A percentile compares a stretch with the other conserved stretches of the same genome.
Evolutionary conservation across 2,797 vertebrate species (phyloP).

Genomic region (Peromyscus nudipes): DNA sequence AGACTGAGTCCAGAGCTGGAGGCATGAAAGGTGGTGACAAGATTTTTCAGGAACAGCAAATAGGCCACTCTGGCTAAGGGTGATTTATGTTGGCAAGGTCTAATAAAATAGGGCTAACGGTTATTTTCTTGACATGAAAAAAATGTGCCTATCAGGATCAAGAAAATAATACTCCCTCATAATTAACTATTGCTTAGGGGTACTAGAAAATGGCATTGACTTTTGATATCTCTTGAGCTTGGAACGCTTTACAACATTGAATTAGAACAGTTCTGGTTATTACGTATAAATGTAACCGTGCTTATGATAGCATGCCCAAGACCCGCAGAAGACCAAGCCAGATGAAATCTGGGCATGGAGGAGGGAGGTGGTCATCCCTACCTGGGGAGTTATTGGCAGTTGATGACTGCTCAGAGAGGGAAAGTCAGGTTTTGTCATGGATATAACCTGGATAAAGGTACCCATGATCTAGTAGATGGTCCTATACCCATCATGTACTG

Average conservation of each 20-base stretch:
- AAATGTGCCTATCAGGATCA: not conserved
- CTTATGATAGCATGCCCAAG: not conserved
- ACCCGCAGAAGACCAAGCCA: not conserved
- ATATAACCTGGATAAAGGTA: not conserved
- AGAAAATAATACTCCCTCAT: not conserved
- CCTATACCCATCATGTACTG: too few relatives aligned
- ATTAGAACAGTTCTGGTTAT: not conserved
- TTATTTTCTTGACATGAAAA: constrained; percentile 56
- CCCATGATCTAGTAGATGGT: not conserved
- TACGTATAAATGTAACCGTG: not conserved
- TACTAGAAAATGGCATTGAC: not conserved
- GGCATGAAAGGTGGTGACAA: not conserved
- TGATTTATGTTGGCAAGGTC: constrained; percentile 58
- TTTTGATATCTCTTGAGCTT: not conserved
- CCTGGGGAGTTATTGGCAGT: not conserved
- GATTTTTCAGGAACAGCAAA: constrained; percentile 17
- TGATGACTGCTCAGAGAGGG: not conserved
- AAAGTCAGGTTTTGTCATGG: not conserved
- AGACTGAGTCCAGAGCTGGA: not conserved
- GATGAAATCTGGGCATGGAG: not conserved
- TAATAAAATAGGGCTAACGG: constrained; percentile 43
- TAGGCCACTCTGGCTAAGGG: constrained; percentile 42
- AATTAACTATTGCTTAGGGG: not conserved
- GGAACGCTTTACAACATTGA: not conserved
- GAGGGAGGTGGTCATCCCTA: not conserved